A percentile compares a stretch with the other conserved stretches of the same genome.
Evolutionary conservation across 2,888 invertebrate species (phyloP).

Genomic region (Andrena hattorfiana): DNA sequence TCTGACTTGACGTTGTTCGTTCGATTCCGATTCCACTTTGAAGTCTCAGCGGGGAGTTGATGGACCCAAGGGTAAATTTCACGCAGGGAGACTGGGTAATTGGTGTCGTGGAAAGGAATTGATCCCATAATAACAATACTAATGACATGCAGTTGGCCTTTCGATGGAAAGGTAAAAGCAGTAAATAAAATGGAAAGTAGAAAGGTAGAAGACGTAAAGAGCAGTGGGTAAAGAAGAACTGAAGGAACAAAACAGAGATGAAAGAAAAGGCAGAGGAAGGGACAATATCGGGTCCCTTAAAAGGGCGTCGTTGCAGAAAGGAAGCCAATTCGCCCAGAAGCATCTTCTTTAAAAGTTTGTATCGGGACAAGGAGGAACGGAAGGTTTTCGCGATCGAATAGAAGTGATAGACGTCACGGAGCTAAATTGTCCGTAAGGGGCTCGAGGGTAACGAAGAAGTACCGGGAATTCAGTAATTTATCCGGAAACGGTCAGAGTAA

Average conservation of each 20-base stretch:
- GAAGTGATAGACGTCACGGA: slow-evolving; percentile 67
- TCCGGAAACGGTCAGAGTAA: slow-evolving; percentile 55
- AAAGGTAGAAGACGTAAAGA: slow-evolving; percentile 44
- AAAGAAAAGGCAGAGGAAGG: slow-evolving; percentile 26
- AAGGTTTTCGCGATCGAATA: slow-evolving; percentile 64
- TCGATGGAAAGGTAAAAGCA: slow-evolving; percentile 18
- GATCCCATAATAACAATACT: slow-evolving; percentile 76
- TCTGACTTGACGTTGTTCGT: too few species aligned
- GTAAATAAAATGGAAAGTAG: not conserved
- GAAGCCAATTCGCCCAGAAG: slow-evolving; percentile 80
- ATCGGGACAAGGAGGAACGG: slow-evolving; percentile 72
- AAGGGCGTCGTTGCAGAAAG: slow-evolving; percentile 75
- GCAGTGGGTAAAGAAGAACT: slow-evolving; percentile 30
- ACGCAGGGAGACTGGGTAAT: slow-evolving; percentile 67
- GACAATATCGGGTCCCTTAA: slow-evolving; percentile 68
- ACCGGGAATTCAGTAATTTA: slow-evolving; percentile 70
- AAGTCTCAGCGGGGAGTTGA: slow-evolving; percentile 40
- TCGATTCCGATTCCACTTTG: slow-evolving; percentile 43
- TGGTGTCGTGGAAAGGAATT: slow-evolving; percentile 75
- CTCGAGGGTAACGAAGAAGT: slow-evolving; percentile 68
- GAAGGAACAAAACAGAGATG: not conserved
- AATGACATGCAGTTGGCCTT: slow-evolving; percentile 72
- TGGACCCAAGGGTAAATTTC: slow-evolving; percentile 42
- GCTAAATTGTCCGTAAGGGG: slow-evolving; percentile 80
- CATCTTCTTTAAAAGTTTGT: slow-evolving; percentile 83